Conservation (phyloP, 2,888 invertebrate species). For the Lobophora halterata region DNA sequence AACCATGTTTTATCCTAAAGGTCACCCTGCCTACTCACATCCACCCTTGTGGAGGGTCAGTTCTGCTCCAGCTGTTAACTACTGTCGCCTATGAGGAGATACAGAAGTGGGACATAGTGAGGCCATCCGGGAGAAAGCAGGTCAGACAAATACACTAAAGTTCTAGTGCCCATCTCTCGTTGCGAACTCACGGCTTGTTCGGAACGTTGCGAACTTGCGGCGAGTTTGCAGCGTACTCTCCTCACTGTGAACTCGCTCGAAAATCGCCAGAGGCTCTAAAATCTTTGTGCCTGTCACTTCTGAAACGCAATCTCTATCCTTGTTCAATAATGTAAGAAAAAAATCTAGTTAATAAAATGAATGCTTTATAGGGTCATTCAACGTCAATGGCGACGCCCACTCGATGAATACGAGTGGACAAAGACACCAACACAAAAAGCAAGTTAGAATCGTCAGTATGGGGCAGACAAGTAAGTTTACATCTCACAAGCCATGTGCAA, state of each 20-base stretch:
- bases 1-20: slow-evolving; percentile 83
- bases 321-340: not conserved
- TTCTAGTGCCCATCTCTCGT: no score
- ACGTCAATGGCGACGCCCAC: slow-evolving; percentile 58
- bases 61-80: slow-evolving; percentile 86
- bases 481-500: no score
- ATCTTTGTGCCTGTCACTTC: no score
- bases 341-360: not conserved
- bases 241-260: no score
- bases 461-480: slow-evolving; percentile 54
- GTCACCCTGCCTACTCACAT: slow-evolving; percentile 86
- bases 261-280: no score
- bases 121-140: slow-evolving; percentile 52
- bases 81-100: slow-evolving; percentile 85
- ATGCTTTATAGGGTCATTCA: slow-evolving; percentile 35
- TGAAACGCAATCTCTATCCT: not conserved
- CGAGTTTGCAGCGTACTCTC: no score
- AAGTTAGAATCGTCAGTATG: slow-evolving; percentile 57
- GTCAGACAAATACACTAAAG: no score
- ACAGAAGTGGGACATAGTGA: slow-evolving; percentile 70
- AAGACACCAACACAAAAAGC: slow-evolving; percentile 43
- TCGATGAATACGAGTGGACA: slow-evolving; percentile 44
- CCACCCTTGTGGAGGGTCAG: slow-evolving; percentile 85
- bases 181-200: no score
- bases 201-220: no score